Percentiles rank a stretch among this genome's conserved stretches.
These are phyloP conservation scores for Scytalopus superciliaris DNA, from an alignment of 2,113 vertebrate species.

Conservation along the genomic window DNA sequence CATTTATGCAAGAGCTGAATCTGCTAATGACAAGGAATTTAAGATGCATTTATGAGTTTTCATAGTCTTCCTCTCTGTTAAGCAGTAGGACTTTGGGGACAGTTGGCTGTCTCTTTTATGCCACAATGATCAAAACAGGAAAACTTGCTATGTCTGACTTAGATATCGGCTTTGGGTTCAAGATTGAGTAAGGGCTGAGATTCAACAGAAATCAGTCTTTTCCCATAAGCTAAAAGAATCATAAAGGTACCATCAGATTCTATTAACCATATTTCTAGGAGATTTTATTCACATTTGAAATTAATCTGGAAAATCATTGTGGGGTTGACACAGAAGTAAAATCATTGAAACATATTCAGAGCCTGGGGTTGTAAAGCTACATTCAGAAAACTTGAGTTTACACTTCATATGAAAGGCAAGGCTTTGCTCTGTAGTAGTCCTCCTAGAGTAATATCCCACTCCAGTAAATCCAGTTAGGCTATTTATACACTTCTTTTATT, in stretches of 20 bases:
- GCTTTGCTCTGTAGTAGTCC: not conserved
- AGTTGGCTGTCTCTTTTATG: not conserved
- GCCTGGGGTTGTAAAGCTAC: not conserved
- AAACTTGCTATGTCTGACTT: not conserved
- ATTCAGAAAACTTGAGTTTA: not conserved
- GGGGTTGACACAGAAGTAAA: not conserved
- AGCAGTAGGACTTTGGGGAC: not conserved
- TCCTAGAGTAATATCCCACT: not conserved
- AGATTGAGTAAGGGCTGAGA: not conserved
- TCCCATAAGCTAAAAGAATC: not conserved
- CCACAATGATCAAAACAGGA: not conserved
- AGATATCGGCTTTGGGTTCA: not conserved
- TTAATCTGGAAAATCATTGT: not conserved
- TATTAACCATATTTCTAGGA: not conserved
- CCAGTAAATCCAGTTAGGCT: not conserved
- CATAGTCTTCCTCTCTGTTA: not conserved
- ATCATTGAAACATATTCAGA: not conserved
- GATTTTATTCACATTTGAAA: not conserved
- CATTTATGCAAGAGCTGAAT: not conserved
- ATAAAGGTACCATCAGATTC: not conserved
- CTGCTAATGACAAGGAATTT: not conserved
- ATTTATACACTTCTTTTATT: not conserved
- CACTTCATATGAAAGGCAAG: not conserved
- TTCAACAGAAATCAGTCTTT: not conserved
- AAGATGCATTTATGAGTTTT: not conserved